Evolutionary conservation across 2,113 vertebrate genomes (phyloP), one percentile per base, ranked within the genome.

Genomic region (Sarotherodon lohbergeri): DNA sequence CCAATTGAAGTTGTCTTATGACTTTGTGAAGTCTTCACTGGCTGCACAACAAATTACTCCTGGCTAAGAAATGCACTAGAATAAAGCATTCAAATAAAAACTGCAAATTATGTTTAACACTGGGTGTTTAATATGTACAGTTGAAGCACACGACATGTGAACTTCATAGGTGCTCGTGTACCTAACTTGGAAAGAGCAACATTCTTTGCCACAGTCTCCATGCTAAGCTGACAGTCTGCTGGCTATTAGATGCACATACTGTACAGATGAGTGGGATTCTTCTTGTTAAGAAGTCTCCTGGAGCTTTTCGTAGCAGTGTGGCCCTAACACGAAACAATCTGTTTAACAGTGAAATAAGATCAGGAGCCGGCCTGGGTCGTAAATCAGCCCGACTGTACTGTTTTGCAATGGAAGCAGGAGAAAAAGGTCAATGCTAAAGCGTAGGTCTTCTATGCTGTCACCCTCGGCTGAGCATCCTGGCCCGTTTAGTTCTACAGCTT

Each of bases 331-430:
- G 80, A 92, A 90, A 91, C 90, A 93, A 84, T 91, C 82, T 83
- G 43, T 91, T 88, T 92, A 83, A 87, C 48, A 78, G 76, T 86
- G 41, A 89, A 91, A 93, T 82, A 6, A 93, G 88, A 94, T 92
- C 87, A 84, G 57, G 84, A 54, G 88, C 48, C 57, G 24, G 79
- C 27, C 79, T 2, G 29, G 7, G 54, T 87, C 88, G 90, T 94
- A 87, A 93, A 94, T 93, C 88, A 89, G 81, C 56, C 55, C 6
- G 29, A 84, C 61, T 87, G 84, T 81, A 61, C 90, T 17, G 80
- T 93, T 90, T 89, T 80, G 82, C 73, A 24, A 29, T 54, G 46
- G 71, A 82, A 43, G 43, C 82, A 85, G 82, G 41, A 89, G 89
- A 43, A 84, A 91, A 84, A 46, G 81, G 80, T 87, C 89, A 57